A percentile compares a stretch with the other conserved stretches of the same genome.
phyloP scores from a whole-genome alignment of 2,113 vertebrate genomes.

The Coptodon bakossiorum region DNA sequence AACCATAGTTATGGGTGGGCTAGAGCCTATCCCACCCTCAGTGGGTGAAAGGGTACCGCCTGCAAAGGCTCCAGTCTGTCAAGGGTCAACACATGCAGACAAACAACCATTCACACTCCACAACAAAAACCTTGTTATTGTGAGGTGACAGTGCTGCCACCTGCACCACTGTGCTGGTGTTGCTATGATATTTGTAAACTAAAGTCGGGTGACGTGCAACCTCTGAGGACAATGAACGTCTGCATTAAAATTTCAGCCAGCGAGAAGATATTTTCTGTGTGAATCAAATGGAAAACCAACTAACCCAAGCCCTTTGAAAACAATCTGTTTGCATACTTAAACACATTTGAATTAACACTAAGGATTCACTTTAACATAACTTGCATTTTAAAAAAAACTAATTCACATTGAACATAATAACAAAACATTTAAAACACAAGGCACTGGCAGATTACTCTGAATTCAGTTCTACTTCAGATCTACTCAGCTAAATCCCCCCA shows the following conservation, averaged over 20 bases:
- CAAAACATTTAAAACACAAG: neutral
- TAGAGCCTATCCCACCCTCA: neutral
- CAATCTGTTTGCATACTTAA: neutral
- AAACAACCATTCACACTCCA: neutral
- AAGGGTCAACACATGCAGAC: neutral
- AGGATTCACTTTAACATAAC: neutral
- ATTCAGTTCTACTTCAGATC: neutral
- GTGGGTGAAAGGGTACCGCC: neutral
- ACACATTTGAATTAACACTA: neutral
- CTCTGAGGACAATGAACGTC: neutral
- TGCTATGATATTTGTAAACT: neutral
- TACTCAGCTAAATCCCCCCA: neutral
- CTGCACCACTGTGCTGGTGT: neutral
- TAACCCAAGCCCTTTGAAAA: neutral
- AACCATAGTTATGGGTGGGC: neutral
- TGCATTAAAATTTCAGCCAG: neutral
- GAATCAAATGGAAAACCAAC: neutral
- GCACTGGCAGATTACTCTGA: neutral
- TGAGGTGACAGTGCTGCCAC: neutral
- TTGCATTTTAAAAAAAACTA: rapidly evolving
- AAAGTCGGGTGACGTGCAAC: neutral
- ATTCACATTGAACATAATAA: neutral
- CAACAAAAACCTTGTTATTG: neutral
- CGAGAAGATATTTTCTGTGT: neutral
- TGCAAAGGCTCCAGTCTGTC: neutral